A percentile compares a stretch with the other conserved stretches of the same genome.
phyloP scores from a whole-genome alignment of 1,140 invertebrate species.

The Gonioctena quinquepunctata region DNA sequence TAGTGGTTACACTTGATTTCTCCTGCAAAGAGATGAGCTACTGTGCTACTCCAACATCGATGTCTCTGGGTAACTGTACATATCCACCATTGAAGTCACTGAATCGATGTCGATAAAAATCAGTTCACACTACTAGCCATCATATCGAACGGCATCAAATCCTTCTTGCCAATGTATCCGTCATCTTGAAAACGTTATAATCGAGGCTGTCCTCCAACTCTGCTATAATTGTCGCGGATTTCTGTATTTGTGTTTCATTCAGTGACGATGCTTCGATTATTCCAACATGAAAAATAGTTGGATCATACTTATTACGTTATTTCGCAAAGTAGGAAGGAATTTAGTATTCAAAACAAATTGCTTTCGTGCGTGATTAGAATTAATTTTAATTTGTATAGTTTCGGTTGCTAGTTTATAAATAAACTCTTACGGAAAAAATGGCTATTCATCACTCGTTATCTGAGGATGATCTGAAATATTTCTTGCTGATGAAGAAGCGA shows the following conservation, averaged over 20 bases:
- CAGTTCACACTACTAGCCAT: neutral
- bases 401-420: too few relatives aligned
- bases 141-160: neutral
- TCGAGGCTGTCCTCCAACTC: neutral
- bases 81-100: neutral
- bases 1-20: too few relatives aligned
- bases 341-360: neutral
- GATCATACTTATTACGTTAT: neutral
- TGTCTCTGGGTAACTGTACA: neutral
- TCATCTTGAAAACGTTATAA: neutral
- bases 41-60: neutral
- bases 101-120: neutral
- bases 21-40: neutral
- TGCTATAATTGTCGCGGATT: neutral
- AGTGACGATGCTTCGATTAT: neutral
- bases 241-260: neutral
- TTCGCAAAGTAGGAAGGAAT: neutral
- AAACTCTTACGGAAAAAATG: too few relatives aligned
- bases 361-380: neutral
- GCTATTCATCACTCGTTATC: too few relatives aligned
- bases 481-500: too few relatives aligned
- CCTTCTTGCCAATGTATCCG: neutral
- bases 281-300: neutral
- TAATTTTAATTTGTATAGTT: too few relatives aligned
- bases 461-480: too few relatives aligned